These are phyloP conservation scores for Eupithecia insigniata DNA, from an alignment of 2,888 invertebrate genomes.

Conservation along the genomic window DNA sequence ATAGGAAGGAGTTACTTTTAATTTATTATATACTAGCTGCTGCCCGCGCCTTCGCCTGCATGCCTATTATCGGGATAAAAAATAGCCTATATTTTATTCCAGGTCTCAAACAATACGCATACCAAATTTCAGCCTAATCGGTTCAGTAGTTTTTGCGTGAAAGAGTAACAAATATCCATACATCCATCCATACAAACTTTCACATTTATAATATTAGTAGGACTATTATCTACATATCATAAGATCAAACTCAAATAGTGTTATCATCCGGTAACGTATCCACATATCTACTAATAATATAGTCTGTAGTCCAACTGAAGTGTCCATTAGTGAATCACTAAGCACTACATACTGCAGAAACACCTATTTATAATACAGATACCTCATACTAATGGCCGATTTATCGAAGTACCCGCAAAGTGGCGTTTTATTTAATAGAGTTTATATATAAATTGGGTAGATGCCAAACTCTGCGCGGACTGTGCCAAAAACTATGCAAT, in stretches of 20 bases:
- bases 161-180: too few species aligned
- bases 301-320: not conserved
- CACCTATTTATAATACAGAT: conserved; percentile 31
- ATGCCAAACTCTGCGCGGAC: conserved; percentile 56
- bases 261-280: not conserved
- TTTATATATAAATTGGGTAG: conserved; percentile 65
- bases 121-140: too few species aligned
- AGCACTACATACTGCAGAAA: conserved; percentile 16
- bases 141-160: too few species aligned
- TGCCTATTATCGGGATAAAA: too few species aligned
- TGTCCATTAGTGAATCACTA: conserved; percentile 5
- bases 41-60: too few species aligned
- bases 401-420: conserved; percentile 57
- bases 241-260: not conserved
- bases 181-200: too few species aligned
- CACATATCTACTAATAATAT: not conserved
- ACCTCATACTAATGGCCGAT: conserved; percentile 49
- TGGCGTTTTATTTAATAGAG: conserved; percentile 64
- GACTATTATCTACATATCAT: not conserved
- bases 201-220: too few species aligned
- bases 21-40: too few species aligned
- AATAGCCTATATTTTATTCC: too few species aligned
- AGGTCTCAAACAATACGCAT: too few species aligned
- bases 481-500: conserved; percentile 62
- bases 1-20: too few species aligned